Evolutionary conservation across 2,888 invertebrate species (phyloP), one percentile per base, ranked within the genome.

Genomic region (Neuroscelio doddi): DNA sequence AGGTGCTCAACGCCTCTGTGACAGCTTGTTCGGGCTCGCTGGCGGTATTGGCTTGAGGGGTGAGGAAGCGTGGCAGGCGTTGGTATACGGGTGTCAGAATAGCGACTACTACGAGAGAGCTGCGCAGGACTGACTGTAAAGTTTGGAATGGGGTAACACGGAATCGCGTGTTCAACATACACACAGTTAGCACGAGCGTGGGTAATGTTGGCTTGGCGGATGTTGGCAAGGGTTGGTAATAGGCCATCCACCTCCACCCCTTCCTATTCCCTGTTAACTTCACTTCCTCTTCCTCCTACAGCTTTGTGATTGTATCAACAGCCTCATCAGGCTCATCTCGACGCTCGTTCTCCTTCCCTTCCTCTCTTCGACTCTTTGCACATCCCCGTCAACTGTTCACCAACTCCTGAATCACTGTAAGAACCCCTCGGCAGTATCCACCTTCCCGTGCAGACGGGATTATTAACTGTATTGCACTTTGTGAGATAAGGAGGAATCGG

Each of bases 81-180:
- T 39, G 55, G 59, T 56, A 42, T 46, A 52, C 39, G 63, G 41
- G 57, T 55, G 55, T 62, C 55, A 58, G 61, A 63, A 49, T 44
- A 46, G 47, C 38, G 56, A 47, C 55, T 55, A 62, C 51, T 49
- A 58, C 2, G 30, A 10, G 62, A 51, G 61, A 56, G 53, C 45
- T 55, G 59, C 52, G 50, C 46, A 51, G 53, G 46, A 57, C 51
- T 29, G 62, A 58, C 51, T 59, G 59, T 70, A 70, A 56, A 64
- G 39, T 59, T 59, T 75, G 74, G 74, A 73, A 76, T 73, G 80
- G 75, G 73, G 73, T 76, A 80, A 81, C 81, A 80, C 68, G 80
- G 77, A 75, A 81, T 82, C 78, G 80, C 80, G 74, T 80, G 81
- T 80, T 77, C 71, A 80, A 80, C 82, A 81, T 81, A 80, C 76